phyloP scores from a whole-genome alignment of 2,113 vertebrate species.

The Proteles cristata region DNA sequence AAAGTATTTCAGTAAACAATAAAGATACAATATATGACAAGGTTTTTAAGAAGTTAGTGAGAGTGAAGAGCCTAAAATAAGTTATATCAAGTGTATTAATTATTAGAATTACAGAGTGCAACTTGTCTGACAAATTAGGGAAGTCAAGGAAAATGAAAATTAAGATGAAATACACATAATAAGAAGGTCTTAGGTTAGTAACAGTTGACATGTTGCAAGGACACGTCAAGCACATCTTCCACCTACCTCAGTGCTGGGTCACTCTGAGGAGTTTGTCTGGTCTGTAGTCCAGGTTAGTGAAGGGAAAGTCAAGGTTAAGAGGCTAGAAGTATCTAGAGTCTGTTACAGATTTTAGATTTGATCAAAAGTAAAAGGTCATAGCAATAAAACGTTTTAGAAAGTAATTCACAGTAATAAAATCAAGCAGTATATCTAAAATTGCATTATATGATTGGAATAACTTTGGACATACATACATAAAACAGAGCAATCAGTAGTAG shows the following conservation, averaged over 20 bases:
- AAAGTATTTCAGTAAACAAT: not conserved
- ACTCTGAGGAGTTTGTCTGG: not conserved
- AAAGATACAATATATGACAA: not conserved
- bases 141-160: not conserved
- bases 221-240: not conserved
- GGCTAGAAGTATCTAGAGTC: too few relatives aligned
- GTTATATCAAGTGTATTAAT: not conserved
- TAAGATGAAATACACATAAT: not conserved
- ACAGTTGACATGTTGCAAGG: not conserved
- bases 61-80: not conserved
- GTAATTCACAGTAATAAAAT: not conserved
- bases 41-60: not conserved
- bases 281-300: not conserved
- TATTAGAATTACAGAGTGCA: not conserved
- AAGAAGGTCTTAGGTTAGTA: not conserved
- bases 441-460: not conserved
- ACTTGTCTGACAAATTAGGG: not conserved
- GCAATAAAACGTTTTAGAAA: not conserved
- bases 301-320: not conserved
- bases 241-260: not conserved
- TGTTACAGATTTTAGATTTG: not conserved
- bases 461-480: not conserved
- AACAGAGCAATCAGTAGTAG: not conserved
- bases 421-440: not conserved
- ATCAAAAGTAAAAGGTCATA: not conserved